These are phyloP conservation scores for Pteronotus mesoamericanus DNA, from an alignment of 2,797 vertebrate species.

Conservation along the genomic window DNA sequence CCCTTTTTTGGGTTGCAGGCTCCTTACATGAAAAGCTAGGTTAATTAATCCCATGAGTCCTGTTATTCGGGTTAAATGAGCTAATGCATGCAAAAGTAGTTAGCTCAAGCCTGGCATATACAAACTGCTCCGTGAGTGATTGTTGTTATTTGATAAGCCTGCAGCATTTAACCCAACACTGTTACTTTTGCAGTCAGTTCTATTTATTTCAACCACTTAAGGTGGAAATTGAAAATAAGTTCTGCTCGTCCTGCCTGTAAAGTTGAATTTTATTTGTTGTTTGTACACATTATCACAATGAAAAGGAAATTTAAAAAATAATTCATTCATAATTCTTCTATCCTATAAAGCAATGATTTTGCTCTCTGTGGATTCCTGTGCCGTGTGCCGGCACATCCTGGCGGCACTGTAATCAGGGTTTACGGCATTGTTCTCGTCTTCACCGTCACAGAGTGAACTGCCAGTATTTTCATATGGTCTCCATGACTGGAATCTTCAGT, in stretches of 20 bases:
- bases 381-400: not conserved
- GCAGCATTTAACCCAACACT: not conserved
- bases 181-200: not conserved
- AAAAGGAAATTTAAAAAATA: not conserved
- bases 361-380: not conserved
- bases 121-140: not conserved
- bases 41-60: not conserved
- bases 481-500: not conserved
- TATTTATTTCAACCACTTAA: conserved; percentile 6
- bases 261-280: not conserved
- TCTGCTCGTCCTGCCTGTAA: not conserved
- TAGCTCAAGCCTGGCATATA: not conserved
- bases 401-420: not conserved
- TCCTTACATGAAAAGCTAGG: not conserved
- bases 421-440: not conserved
- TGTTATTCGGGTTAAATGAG: not conserved
- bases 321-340: not conserved
- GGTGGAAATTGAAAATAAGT: not conserved
- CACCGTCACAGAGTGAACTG: not conserved
- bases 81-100: not conserved
- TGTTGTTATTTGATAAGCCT: not conserved
- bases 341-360: not conserved
- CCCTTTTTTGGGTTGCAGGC: not conserved
- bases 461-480: not conserved
- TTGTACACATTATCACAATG: not conserved